phyloP scores from a whole-genome alignment of 1,140 invertebrate species.

The Oryctes rhinoceros region DNA sequence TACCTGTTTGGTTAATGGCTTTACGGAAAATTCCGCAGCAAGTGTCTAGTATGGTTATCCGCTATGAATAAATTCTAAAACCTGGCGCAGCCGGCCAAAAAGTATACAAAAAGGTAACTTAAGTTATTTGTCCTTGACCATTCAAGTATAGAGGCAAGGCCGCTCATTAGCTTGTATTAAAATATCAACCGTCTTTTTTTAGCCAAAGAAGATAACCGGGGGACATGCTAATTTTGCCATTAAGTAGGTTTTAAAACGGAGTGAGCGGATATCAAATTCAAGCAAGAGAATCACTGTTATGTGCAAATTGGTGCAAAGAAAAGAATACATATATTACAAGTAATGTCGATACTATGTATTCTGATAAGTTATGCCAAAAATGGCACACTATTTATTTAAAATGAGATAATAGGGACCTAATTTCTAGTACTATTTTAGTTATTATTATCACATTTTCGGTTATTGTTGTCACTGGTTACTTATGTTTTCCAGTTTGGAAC shows the following conservation, averaged over 20 bases:
- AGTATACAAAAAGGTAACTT: neutral
- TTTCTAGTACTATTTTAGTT: no score
- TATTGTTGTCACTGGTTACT: no score
- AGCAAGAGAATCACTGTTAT: neutral
- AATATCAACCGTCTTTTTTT: neutral
- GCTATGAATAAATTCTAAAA: constrained; percentile 7
- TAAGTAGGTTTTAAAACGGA: neutral
- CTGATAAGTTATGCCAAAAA: no score
- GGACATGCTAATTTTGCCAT: neutral
- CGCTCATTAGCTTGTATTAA: neutral
- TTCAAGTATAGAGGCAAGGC: neutral
- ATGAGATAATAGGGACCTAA: no score
- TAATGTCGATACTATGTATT: no score
- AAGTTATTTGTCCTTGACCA: constrained; percentile 18
- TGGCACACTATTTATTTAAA: no score
- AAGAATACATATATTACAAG: no score
- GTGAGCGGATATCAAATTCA: neutral
- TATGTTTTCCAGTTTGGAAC: no score
- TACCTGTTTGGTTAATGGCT: neutral
- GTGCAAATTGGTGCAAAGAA: neutral
- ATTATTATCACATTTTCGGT: no score
- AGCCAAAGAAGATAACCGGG: neutral
- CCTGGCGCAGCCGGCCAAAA: neutral
- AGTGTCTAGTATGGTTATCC: neutral
- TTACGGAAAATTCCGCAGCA: neutral